phyloP scores from a whole-genome alignment of 2,888 invertebrate genomes.

The Drosophila seclusa region DNA sequence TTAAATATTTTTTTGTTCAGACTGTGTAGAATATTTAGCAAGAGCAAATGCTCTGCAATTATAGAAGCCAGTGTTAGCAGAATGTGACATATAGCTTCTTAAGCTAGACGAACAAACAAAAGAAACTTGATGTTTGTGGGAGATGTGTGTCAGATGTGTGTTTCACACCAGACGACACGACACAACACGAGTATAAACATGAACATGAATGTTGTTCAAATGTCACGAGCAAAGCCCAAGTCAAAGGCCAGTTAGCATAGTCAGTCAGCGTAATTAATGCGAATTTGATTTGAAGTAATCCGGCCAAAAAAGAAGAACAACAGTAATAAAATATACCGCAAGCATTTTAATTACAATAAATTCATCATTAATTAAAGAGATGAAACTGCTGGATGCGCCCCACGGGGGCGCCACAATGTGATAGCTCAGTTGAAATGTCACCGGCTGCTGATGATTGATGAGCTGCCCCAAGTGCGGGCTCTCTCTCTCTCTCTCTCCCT shows the following conservation, averaged over 20 bases:
- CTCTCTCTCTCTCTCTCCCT: not conserved
- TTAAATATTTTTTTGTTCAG: too few species aligned
- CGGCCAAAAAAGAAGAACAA: conserved; percentile 10
- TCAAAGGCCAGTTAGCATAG: conserved; percentile 33
- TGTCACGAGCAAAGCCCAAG: conserved; percentile 26
- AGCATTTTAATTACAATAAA: conserved; percentile 58
- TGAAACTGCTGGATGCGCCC: conserved; percentile 2
- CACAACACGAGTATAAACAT: conserved; percentile 10
- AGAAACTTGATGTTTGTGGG: not conserved
- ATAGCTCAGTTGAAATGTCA: conserved; percentile 56
- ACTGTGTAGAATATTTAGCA: too few species aligned
- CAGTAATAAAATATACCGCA: conserved; percentile 3
- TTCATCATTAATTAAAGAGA: conserved; percentile 54
- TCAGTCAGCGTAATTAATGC: conserved; percentile 61
- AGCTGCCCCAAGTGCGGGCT: conserved; percentile 2
- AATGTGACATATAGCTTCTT: not conserved
- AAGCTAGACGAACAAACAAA: not conserved
- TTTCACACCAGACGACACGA: not conserved
- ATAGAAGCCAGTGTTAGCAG: not conserved
- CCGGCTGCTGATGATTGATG: conserved; percentile 53
- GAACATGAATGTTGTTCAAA: conserved; percentile 26
- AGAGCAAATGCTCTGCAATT: not conserved
- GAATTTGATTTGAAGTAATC: conserved; percentile 54
- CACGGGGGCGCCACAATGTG: conserved; percentile 19
- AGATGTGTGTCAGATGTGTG: not conserved